phyloP scores from a whole-genome alignment of 2,797 vertebrate genomes.

The Protosalanx chinensis region DNA sequence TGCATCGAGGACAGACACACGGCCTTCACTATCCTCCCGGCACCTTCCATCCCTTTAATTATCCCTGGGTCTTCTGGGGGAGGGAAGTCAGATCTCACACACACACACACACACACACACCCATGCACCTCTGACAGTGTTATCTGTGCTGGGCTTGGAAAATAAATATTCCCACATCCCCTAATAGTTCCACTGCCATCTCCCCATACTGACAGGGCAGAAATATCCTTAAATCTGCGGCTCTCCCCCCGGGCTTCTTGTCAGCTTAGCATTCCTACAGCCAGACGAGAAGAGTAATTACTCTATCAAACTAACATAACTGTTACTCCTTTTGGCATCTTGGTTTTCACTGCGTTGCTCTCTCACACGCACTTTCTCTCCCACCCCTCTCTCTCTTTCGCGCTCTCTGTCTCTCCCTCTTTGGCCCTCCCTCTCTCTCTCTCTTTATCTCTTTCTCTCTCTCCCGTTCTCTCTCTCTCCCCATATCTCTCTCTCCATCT shows the following conservation, averaged over 20 bases:
- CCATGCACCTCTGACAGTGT: too few relatives aligned
- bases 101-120: too few relatives aligned
- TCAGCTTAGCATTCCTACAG: neutral
- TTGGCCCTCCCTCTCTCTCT: too few relatives aligned
- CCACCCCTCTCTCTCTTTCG: too few relatives aligned
- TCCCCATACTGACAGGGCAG: conserved; percentile 9
- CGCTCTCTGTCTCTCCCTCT: neutral
- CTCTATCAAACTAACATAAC: conserved; percentile 2
- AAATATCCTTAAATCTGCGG: conserved; percentile 5
- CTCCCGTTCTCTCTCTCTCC: too few relatives aligned
- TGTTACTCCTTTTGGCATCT: neutral
- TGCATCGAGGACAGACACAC: conserved; percentile 42
- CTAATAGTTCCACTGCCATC: conserved; percentile 33
- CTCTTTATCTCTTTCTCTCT: too few relatives aligned
- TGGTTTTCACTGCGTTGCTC: neutral
- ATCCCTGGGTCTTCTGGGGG: conserved; percentile 35
- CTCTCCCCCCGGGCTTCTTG: neutral
- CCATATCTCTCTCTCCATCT: too few relatives aligned
- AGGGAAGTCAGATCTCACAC: neutral
- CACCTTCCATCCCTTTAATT: conserved; percentile 47
- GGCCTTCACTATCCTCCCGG: conserved; percentile 35
- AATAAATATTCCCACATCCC: conserved; percentile 26
- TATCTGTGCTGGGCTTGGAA: neutral
- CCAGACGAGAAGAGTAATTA: neutral
- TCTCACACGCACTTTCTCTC: too few relatives aligned